phyloP scores from a whole-genome alignment of 1,140 invertebrate species.

The Drosophila busckii region DNA sequence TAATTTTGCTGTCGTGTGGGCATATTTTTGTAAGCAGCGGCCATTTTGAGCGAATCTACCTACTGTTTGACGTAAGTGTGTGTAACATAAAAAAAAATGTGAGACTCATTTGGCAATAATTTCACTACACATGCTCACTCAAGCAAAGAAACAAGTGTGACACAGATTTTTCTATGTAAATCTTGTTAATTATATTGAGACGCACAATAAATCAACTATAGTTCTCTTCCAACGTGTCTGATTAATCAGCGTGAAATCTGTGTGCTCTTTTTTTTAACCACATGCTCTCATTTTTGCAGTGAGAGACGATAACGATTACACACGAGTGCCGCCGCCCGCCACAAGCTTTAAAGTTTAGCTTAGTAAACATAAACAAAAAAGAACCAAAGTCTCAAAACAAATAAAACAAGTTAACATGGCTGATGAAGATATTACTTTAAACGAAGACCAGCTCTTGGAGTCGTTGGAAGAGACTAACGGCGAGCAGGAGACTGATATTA shows the following conservation, averaged over 20 bases:
- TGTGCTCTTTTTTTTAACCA: background rate
- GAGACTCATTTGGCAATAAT: too few relatives aligned
- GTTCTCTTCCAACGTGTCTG: slow-evolving; percentile 13
- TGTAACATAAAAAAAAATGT: too few relatives aligned
- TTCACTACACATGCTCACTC: slow-evolving; percentile 7
- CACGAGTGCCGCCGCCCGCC: slow-evolving; percentile 17
- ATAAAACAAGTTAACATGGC: slow-evolving; percentile 55
- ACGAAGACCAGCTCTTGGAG: slow-evolving; percentile 78
- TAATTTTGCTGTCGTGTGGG: background rate
- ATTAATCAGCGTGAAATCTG: slow-evolving; percentile 9
- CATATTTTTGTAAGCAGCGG: slow-evolving; percentile 43
- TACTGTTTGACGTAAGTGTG: slow-evolving; percentile 42
- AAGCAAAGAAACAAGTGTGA: too few relatives aligned
- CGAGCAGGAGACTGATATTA: slow-evolving; percentile 72
- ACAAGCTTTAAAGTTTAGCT: slow-evolving; percentile 48
- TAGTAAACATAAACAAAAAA: slow-evolving; percentile 49
- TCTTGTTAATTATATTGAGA: too few relatives aligned
- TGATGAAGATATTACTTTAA: slow-evolving; percentile 76
- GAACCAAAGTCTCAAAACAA: slow-evolving; percentile 34
- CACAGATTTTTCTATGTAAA: too few relatives aligned
- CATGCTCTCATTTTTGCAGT: slow-evolving; percentile 31
- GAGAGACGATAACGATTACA: slow-evolving; percentile 30
- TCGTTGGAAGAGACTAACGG: slow-evolving; percentile 78
- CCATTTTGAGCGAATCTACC: slow-evolving; percentile 63
- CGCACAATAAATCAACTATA: background rate